Evolutionary conservation across 2,888 invertebrate species (phyloP), one percentile per base, ranked within the genome.

Genomic region (Coecobrya sp.): DNA sequence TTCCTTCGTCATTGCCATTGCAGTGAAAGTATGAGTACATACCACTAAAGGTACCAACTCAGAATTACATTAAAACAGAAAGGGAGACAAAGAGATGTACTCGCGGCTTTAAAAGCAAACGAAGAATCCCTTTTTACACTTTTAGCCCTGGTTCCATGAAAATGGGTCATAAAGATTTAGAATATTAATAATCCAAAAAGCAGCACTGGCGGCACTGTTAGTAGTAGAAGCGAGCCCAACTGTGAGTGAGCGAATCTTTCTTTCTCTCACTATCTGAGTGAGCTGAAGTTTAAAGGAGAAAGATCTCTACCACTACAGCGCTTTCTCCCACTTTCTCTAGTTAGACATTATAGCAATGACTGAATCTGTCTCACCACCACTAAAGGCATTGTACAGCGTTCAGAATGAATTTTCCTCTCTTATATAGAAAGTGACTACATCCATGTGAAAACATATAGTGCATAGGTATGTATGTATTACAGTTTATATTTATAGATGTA

Each of bases 81-180:
- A n/a, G 68, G 68, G 81, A 82, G 45, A 36, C 13, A 86, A 73
- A 68, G 86, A 42, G n/a, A 8, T 36, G 11, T n/a, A 73, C 30
- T 16, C 22, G 27, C 25, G 59, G 62, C 62, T 25, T 52, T 30
- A 79, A 82, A 59, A 82, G 62, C 42, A 82, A 82, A 36, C 27
- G 27, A 42, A 81, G 82, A 82, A 89, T 87, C 89, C 84, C 52
- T 89, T 62, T 88, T 70, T 90, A 59, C 73, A 84, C 73, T 76
- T 89, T 84, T 85, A 90, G 84, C 76, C 85, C 76, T 73, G 55
- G 70, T 86, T 22, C 30, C 19, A 79, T 86, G 86, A 84, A 91
- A 91, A 91, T 91, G 91, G 91, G 86, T 91, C 91, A 91, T 91
- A 86, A 91, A 91, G 91, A 91, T 86, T 91, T 91, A 91, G 91